These are phyloP conservation scores for Martes martes DNA, from an alignment of 2,113 vertebrate genomes.

Conservation along the genomic window DNA sequence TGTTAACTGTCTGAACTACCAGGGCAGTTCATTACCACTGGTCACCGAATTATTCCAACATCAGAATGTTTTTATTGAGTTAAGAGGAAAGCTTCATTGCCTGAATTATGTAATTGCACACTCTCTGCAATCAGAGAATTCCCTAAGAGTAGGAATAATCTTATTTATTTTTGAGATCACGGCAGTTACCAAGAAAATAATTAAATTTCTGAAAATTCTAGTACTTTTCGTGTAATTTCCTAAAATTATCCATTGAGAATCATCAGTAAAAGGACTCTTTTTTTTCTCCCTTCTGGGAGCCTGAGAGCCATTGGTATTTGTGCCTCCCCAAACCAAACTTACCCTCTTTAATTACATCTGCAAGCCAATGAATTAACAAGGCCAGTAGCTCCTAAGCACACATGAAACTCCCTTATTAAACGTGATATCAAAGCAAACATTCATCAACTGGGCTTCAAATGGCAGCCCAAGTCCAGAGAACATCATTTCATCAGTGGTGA, in stretches of 20 bases:
- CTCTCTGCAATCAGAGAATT: neutral
- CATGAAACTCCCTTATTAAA: neutral
- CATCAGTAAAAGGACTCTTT: neutral
- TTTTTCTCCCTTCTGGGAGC: neutral
- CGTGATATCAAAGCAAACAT: neutral
- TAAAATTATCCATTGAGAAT: slow-evolving; percentile 15
- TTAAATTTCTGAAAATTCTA: slow-evolving; percentile 25
- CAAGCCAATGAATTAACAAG: neutral
- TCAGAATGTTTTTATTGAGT: neutral
- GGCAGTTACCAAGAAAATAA: neutral
- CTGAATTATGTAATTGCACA: neutral
- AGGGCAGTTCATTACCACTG: neutral
- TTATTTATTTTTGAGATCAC: neutral
- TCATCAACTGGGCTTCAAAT: neutral
- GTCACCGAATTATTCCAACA: neutral
- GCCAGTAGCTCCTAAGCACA: neutral
- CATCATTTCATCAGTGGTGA: neutral
- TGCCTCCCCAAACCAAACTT: neutral
- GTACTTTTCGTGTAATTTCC: neutral
- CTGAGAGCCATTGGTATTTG: neutral
- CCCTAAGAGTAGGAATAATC: neutral
- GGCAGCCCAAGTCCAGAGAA: neutral
- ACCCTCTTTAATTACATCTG: neutral
- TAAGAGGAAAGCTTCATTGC: neutral
- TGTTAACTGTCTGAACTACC: neutral